Evolutionary conservation across 2,888 invertebrate genomes (phyloP).

Genomic region (Atethmia centrago): DNA sequence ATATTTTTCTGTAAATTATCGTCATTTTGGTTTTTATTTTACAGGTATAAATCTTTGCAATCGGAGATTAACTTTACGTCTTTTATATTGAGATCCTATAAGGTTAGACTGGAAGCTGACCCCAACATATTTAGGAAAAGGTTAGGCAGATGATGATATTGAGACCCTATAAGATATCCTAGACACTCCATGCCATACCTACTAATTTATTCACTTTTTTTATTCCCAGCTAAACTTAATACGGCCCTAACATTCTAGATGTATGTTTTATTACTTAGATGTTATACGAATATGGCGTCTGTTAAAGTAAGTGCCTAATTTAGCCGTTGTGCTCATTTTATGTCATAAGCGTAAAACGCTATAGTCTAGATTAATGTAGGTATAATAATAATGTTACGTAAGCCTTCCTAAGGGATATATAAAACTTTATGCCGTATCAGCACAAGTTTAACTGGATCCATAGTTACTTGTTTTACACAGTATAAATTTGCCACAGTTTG

Average conservation of each 20-base stretch:
- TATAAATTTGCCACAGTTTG: background rate
- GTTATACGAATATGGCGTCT: conserved; percentile 38
- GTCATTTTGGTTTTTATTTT: conserved; percentile 11
- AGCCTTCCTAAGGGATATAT: background rate
- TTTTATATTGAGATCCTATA: background rate
- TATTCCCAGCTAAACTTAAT: conserved; percentile 6
- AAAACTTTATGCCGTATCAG: background rate
- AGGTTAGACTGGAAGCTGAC: no score
- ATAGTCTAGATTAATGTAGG: conserved; percentile 1
- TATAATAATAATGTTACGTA: background rate
- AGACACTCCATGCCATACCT: background rate
- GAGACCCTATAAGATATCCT: background rate
- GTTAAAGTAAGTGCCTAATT: conserved; percentile 46
- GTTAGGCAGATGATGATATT: no score
- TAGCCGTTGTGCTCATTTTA: conserved; percentile 44
- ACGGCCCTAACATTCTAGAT: conserved; percentile 6
- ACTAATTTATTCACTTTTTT: conserved; percentile 11
- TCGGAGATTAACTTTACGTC: background rate
- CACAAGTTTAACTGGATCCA: background rate
- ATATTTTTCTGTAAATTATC: conserved; percentile 62
- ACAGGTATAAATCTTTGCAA: background rate
- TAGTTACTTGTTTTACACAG: background rate
- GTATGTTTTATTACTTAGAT: conserved; percentile 42
- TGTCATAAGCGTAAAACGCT: background rate
- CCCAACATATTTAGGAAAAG: no score